phyloP scores from a whole-genome alignment of 2,888 invertebrate genomes.

The Allacma fusca region DNA sequence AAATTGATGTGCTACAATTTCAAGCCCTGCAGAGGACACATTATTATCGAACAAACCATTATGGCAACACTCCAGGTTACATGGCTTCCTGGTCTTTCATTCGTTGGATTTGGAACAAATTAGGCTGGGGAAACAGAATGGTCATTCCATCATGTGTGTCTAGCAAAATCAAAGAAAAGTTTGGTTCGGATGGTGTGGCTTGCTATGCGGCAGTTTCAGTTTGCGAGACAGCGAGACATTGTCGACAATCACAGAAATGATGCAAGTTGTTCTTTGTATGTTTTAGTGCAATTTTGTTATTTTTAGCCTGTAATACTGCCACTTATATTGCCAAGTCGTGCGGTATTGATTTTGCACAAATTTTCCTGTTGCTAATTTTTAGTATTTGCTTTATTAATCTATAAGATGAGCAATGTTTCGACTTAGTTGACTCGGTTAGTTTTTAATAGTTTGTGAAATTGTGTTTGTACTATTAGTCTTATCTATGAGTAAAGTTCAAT shows the following conservation, averaged over 20 bases:
- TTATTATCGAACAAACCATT: conserved; percentile 14
- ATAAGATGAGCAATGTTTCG: too few species aligned
- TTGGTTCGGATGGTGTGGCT: neutral
- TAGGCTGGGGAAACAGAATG: conserved; percentile 41
- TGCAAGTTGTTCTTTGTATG: neutral
- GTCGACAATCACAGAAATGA: conserved; percentile 16
- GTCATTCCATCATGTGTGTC: conserved; percentile 51
- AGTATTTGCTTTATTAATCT: too few species aligned
- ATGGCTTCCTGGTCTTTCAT: conserved; percentile 43
- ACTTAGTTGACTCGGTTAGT: too few species aligned
- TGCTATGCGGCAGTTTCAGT: conserved; percentile 21
- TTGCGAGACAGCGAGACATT: conserved; percentile 43
- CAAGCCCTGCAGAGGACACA: conserved; percentile 41
- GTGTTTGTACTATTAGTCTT: too few species aligned
- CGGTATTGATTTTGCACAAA: too few species aligned
- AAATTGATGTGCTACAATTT: conserved; percentile 45
- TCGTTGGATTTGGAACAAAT: conserved; percentile 48
- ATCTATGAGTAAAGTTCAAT: too few species aligned
- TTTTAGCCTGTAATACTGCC: neutral
- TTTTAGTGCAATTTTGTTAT: neutral
- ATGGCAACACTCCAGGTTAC: conserved; percentile 3
- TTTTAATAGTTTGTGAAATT: too few species aligned
- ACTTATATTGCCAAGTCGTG: neutral
- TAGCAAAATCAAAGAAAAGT: conserved; percentile 35
- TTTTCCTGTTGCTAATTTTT: too few species aligned